These are phyloP conservation scores for Fulica atra DNA, from an alignment of 2,113 vertebrate species.

Conservation along the genomic window DNA sequence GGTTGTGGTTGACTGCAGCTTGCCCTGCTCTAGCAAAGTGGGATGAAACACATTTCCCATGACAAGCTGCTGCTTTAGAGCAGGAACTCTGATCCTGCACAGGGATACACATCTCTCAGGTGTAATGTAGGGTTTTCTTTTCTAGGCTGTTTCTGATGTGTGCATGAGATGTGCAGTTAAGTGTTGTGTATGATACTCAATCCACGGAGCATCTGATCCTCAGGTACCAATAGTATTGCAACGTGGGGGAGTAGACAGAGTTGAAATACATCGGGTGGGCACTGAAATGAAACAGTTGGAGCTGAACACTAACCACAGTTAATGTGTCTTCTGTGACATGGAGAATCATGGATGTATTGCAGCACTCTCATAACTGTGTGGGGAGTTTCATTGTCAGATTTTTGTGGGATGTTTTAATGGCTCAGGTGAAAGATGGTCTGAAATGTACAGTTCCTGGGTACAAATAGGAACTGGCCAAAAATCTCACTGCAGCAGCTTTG, in stretches of 20 bases:
- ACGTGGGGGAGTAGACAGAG: background rate
- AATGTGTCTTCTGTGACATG: background rate
- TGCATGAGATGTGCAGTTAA: background rate
- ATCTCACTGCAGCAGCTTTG: background rate
- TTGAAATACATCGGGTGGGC: background rate
- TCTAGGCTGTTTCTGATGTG: background rate
- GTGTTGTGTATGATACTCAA: background rate
- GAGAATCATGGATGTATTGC: background rate
- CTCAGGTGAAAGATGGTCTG: background rate
- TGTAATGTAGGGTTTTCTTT: background rate
- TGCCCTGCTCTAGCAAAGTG: background rate
- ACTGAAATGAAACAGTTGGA: background rate
- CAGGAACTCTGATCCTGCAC: background rate
- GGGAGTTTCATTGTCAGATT: background rate
- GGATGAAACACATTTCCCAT: background rate
- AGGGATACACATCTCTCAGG: background rate
- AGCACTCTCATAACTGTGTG: background rate
- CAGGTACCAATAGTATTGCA: background rate
- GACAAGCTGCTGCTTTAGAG: background rate
- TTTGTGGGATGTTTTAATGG: background rate
- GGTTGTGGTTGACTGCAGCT: background rate
- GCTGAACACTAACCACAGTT: background rate
- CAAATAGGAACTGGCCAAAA: background rate
- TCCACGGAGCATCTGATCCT: background rate
- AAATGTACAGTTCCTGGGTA: background rate